phyloP scores from a whole-genome alignment of 2,113 vertebrate species.

The Oplegnathus fasciatus region DNA sequence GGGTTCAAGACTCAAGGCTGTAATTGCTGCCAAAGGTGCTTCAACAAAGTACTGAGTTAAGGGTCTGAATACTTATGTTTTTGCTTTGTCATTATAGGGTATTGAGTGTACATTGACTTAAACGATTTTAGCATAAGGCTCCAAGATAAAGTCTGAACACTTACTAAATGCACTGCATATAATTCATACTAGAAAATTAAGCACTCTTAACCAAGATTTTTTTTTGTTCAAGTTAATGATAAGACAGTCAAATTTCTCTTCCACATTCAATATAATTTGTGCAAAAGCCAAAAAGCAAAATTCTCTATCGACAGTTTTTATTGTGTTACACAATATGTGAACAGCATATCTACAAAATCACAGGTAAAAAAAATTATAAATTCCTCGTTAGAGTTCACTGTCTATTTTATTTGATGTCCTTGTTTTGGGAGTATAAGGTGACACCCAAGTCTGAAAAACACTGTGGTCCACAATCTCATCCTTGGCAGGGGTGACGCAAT shows the following conservation, averaged over 20 bases:
- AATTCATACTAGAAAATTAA: neutral
- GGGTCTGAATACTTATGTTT: too few relatives aligned
- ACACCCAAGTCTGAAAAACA: slow-evolving; percentile 37
- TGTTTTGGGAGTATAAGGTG: neutral
- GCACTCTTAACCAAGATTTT: neutral
- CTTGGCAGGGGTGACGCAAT: neutral
- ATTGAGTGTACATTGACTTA: too few relatives aligned
- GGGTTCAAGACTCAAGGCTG: too few relatives aligned
- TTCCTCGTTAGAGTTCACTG: slow-evolving; percentile 52
- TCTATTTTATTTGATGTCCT: slow-evolving; percentile 32
- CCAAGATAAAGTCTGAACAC: too few relatives aligned
- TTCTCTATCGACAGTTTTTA: slow-evolving; percentile 72
- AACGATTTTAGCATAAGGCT: too few relatives aligned
- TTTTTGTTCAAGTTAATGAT: neutral
- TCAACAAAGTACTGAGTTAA: too few relatives aligned
- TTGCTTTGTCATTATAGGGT: too few relatives aligned
- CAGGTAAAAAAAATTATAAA: slow-evolving; percentile 74
- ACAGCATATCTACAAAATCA: slow-evolving; percentile 79
- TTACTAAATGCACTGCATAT: too few relatives aligned
- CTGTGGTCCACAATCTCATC: slow-evolving; percentile 48
- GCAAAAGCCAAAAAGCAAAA: slow-evolving; percentile 21
- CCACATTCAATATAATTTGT: neutral
- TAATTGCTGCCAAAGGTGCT: too few relatives aligned
- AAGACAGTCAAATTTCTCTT: neutral
- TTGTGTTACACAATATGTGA: slow-evolving; percentile 75